Conservation (phyloP, 2,888 invertebrate species). For the Idaea dimidiata region DNA sequence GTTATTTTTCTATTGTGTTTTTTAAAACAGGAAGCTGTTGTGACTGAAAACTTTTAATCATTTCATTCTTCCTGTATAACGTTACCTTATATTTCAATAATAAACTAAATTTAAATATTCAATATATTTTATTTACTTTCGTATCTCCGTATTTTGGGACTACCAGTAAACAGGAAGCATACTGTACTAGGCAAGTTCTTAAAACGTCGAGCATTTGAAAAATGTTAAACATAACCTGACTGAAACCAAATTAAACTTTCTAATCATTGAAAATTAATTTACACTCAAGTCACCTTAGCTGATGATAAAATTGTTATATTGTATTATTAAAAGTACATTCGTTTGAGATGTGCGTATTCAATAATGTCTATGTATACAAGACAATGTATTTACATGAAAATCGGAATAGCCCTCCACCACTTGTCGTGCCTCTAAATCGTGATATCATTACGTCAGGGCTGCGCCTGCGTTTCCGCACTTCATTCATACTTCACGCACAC, state of each 20-base stretch:
- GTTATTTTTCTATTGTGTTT: not conserved
- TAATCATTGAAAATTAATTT: too few species aligned
- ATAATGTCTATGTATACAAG: not conserved
- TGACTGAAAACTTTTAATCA: not conserved
- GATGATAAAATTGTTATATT: too few species aligned
- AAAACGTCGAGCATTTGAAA: too few species aligned
- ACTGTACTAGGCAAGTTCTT: too few species aligned
- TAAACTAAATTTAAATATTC: not conserved
- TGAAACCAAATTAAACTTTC: too few species aligned
- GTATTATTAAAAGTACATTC: too few species aligned
- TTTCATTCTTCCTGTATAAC: not conserved
- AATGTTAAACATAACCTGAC: too few species aligned
- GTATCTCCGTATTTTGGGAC: not conserved
- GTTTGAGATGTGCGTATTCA: too few species aligned
- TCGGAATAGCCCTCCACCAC: conserved; percentile 7
- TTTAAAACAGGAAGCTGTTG: not conserved
- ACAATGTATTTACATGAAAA: not conserved
- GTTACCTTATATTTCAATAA: not conserved
- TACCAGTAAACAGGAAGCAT: too few species aligned
- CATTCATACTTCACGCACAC: conserved; percentile 40
- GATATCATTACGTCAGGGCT: conserved; percentile 28
- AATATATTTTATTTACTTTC: not conserved
- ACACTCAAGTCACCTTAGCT: too few species aligned
- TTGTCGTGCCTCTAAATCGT: conserved; percentile 27
- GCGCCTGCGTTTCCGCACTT: conserved; percentile 38